These are phyloP conservation scores for Parnassius apollo DNA, from an alignment of 2,888 invertebrate genomes.

Conservation along the genomic window DNA sequence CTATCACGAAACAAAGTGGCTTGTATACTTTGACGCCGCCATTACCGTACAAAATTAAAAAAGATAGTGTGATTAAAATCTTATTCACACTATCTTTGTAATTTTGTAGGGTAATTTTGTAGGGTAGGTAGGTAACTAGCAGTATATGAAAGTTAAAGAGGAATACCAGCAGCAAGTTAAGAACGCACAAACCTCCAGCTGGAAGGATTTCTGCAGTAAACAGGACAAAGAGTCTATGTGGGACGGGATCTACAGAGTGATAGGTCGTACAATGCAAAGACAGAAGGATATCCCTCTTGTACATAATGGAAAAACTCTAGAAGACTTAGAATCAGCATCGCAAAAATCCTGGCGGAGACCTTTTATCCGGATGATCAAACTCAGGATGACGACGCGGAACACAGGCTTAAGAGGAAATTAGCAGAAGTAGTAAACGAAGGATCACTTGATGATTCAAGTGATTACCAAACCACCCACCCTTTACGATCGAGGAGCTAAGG, in stretches of 20 bases:
- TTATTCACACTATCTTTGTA: no score
- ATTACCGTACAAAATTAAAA: no score
- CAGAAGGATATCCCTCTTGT: slow-evolving; percentile 19
- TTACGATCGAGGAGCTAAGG: slow-evolving; percentile 4
- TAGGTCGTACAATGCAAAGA: slow-evolving; percentile 13
- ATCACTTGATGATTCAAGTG: neutral
- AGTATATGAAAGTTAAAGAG: slow-evolving; percentile 20
- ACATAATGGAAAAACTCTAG: slow-evolving; percentile 8
- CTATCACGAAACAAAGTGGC: no score
- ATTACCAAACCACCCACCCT: no score
- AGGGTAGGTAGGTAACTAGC: neutral
- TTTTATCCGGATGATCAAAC: slow-evolving; percentile 21
- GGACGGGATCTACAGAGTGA: slow-evolving; percentile 29
- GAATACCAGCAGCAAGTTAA: slow-evolving; percentile 12
- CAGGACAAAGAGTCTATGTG: slow-evolving; percentile 30
- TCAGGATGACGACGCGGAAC: neutral
- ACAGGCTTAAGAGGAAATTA: no score
- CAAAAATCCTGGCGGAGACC: slow-evolving; percentile 8
- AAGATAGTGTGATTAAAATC: no score
- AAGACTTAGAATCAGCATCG: slow-evolving; percentile 16
- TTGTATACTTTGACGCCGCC: no score
- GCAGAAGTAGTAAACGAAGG: no score
- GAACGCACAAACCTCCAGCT: slow-evolving; percentile 27
- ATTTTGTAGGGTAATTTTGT: no score
- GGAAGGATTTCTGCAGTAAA: slow-evolving; percentile 31